A percentile compares a stretch with the other conserved stretches of the same genome.
Evolutionary conservation across 2,113 vertebrate genomes (phyloP).

Genomic region (Pseudorhombus dupliciocellatus): DNA sequence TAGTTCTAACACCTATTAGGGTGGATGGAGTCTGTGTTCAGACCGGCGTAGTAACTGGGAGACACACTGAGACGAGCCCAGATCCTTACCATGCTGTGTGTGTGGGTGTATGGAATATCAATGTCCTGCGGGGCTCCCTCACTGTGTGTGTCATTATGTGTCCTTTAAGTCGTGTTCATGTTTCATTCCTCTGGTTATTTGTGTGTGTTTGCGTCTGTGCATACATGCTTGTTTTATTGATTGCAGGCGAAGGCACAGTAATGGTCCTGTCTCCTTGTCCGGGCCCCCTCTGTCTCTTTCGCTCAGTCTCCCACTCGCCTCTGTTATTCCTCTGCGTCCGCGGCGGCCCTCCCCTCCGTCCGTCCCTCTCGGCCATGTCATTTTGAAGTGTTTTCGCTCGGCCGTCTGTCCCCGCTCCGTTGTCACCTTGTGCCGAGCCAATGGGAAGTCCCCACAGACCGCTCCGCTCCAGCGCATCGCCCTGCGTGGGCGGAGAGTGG

Average conservation of each 20-base stretch:
- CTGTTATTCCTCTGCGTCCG: constrained; percentile 5
- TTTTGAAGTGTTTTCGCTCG: constrained; percentile 62
- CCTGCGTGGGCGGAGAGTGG: constrained; percentile 67
- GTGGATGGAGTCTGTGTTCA: constrained; percentile 44
- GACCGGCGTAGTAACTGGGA: constrained; percentile 50
- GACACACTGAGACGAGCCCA: constrained; percentile 57
- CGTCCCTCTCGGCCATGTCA: constrained; percentile 43
- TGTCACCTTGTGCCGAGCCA: constrained; percentile 76
- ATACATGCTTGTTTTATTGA: constrained; percentile 48
- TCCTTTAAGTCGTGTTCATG: constrained; percentile 57
- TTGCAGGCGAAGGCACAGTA: constrained; percentile 52
- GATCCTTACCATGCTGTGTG: constrained; percentile 72
- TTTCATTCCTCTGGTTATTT: constrained; percentile 39
- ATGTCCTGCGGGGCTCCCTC: constrained; percentile 73
- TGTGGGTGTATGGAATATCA: constrained; percentile 79
- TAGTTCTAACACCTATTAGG: not conserved
- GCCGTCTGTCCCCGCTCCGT: constrained; percentile 63
- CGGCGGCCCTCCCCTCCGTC: constrained; percentile 2
- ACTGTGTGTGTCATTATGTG: constrained; percentile 46
- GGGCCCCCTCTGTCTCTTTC: constrained; percentile 38
- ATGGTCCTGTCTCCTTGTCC: constrained; percentile 42
- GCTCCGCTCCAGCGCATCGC: constrained; percentile 65
- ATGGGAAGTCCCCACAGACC: constrained; percentile 74
- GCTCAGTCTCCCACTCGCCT: constrained; percentile 40
- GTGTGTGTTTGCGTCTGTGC: constrained; percentile 29